Evolutionary conservation across 1,140 invertebrate species (phyloP).

Genomic region (Thaumetopoea pityocampa): DNA sequence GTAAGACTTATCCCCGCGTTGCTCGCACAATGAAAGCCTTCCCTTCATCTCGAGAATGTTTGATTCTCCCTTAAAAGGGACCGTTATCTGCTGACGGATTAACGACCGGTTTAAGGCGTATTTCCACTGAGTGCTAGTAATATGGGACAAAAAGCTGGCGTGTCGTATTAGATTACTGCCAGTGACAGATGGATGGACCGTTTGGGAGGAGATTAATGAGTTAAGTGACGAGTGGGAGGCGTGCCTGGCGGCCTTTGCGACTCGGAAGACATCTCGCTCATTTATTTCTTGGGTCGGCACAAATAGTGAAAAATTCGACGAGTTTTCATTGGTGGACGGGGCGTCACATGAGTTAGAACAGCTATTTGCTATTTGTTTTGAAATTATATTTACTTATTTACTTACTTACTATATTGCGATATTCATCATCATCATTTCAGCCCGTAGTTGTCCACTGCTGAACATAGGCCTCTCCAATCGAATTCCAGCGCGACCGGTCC

Average conservation of each 20-base stretch:
- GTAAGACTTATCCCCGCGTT: slow-evolving; percentile 6
- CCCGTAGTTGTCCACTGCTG: no score
- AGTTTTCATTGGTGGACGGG: slow-evolving; percentile 28
- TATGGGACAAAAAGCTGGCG: slow-evolving; percentile 65
- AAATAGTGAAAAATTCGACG: slow-evolving; percentile 50
- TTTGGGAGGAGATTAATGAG: slow-evolving; percentile 64
- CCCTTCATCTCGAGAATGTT: slow-evolving; percentile 37
- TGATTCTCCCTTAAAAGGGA: slow-evolving; percentile 40
- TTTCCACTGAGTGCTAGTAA: slow-evolving; percentile 52
- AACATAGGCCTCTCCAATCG: no score
- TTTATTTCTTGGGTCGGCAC: slow-evolving; percentile 44
- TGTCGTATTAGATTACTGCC: slow-evolving; percentile 72
- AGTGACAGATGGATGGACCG: slow-evolving; percentile 65
- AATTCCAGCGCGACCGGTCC: no score
- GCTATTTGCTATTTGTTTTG: neutral
- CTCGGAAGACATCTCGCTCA: slow-evolving; percentile 43
- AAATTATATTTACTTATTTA: neutral
- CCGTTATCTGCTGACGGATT: slow-evolving; percentile 48
- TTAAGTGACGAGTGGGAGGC: slow-evolving; percentile 69
- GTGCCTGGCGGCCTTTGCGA: slow-evolving; percentile 31
- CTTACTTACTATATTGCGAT: no score
- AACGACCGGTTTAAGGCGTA: slow-evolving; percentile 52
- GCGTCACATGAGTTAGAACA: neutral
- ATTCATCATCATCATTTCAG: no score
- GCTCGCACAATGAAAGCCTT: slow-evolving; percentile 20